Evolutionary conservation across 2,113 vertebrate species (phyloP).

Genomic region (Chaetorhynchus papuensis): DNA sequence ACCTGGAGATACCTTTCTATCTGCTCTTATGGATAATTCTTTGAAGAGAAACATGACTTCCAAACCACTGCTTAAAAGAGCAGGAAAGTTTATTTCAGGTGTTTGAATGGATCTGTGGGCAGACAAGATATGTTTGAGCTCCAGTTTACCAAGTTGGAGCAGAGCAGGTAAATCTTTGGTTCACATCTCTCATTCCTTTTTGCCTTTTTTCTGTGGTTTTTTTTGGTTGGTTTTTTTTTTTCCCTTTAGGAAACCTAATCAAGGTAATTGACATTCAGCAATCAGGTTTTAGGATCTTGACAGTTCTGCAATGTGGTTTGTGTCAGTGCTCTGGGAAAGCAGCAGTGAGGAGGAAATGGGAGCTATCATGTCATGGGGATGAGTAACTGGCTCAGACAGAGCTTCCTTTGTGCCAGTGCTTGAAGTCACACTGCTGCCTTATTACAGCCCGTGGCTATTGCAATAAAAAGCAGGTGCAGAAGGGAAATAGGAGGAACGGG

Average conservation of each 20-base stretch:
- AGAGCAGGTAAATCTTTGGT: background rate
- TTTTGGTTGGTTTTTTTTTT: background rate
- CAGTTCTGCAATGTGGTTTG: constrained; percentile 55
- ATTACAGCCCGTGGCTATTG: constrained; percentile 56
- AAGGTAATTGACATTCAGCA: constrained; percentile 45
- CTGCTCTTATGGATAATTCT: background rate
- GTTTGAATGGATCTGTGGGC: background rate
- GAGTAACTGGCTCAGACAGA: constrained; percentile 57
- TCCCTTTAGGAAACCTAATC: background rate
- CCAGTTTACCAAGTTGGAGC: background rate
- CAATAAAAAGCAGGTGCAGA: constrained; percentile 61
- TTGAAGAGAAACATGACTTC: background rate
- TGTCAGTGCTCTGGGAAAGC: constrained; percentile 57
- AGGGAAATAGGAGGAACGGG: background rate
- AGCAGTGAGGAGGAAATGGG: constrained; percentile 53
- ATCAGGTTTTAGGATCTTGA: constrained; percentile 59
- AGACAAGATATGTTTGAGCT: background rate
- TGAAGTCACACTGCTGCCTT: constrained; percentile 14
- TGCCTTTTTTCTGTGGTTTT: rapidly evolving
- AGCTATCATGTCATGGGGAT: constrained; percentile 61
- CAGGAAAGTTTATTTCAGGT: background rate
- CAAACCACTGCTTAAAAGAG: background rate
- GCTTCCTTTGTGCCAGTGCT: constrained; percentile 43
- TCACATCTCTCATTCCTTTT: background rate
- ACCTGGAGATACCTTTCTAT: background rate